phyloP scores from a whole-genome alignment of 1,140 invertebrate species.

The Brachionus paranguensis region DNA sequence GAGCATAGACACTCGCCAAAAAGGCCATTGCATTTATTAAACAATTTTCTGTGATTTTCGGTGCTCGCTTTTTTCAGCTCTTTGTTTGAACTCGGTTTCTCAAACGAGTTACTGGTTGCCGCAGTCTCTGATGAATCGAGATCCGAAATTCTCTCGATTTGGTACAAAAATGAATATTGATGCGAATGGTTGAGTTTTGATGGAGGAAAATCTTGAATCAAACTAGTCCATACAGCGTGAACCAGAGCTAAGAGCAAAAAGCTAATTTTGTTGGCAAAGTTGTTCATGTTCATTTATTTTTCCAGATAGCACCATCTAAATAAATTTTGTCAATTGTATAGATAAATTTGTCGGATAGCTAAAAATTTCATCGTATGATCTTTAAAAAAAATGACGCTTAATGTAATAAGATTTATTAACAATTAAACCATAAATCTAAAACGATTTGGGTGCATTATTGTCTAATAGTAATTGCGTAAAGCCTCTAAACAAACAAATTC shows the following conservation, averaged over 20 bases:
- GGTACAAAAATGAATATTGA: neutral
- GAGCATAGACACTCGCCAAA: conserved; percentile 17
- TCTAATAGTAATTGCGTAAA: neutral
- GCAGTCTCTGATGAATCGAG: neutral
- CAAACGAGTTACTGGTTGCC: neutral
- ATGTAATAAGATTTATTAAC: neutral
- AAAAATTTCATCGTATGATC: neutral
- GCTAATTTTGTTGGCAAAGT: neutral
- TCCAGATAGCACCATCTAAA: neutral
- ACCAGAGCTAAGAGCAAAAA: neutral
- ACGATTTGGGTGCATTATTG: neutral
- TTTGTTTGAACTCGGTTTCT: neutral
- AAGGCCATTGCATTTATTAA: neutral
- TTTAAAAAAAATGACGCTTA: neutral
- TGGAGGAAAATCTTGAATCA: neutral
- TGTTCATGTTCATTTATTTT: neutral
- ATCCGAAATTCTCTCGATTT: neutral
- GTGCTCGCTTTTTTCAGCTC: neutral
- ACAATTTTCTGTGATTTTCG: neutral
- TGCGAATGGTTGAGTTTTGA: neutral
- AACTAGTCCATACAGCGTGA: neutral
- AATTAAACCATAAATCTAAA: neutral
- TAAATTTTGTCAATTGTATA: neutral
- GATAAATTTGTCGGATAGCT: neutral
- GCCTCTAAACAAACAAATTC: neutral